Percentiles rank a stretch among this genome's conserved stretches.
Evolutionary conservation across 2,888 invertebrate species (phyloP).

Genomic region (Drosophila mimica): DNA sequence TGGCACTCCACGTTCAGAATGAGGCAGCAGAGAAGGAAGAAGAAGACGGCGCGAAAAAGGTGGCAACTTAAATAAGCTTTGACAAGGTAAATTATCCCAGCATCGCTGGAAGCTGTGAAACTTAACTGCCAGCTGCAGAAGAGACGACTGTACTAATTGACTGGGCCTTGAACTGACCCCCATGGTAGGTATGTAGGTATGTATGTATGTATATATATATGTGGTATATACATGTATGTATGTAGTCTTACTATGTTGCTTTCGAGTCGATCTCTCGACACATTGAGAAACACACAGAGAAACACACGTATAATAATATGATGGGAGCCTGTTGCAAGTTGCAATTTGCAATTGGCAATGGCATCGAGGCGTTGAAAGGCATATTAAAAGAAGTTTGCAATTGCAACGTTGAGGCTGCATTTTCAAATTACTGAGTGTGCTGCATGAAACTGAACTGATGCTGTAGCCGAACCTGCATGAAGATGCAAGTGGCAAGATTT

Average conservation of each 20-base stretch:
- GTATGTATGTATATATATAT: not conserved
- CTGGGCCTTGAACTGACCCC: conserved; percentile 35
- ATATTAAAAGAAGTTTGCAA: conserved; percentile 83
- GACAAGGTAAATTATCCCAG: conserved; percentile 71
- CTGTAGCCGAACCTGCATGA: not conserved
- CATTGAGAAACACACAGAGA: not conserved
- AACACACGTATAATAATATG: conserved; percentile 52
- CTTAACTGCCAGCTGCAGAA: conserved; percentile 4
- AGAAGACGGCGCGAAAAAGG: conserved; percentile 28
- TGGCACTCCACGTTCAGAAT: conserved; percentile 74
- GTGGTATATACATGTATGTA: not conserved
- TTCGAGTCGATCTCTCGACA: conserved; percentile 44
- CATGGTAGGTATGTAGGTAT: conserved; percentile 1
- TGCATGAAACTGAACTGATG: conserved; percentile 11
- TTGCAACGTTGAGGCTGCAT: conserved; percentile 54
- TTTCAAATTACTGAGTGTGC: conserved; percentile 23
- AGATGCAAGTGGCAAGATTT: conserved; percentile 52
- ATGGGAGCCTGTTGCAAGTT: conserved; percentile 30
- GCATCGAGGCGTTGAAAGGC: conserved; percentile 82
- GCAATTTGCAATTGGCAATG: conserved; percentile 74
- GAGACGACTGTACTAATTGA: conserved; percentile 22
- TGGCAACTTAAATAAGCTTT: conserved; percentile 67
- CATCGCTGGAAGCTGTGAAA: conserved; percentile 23
- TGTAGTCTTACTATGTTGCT: conserved; percentile 58
- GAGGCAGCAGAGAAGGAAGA: conserved; percentile 11